Evolutionary conservation across 2,797 vertebrate genomes (phyloP).

Genomic region (Acanthornis magna): DNA sequence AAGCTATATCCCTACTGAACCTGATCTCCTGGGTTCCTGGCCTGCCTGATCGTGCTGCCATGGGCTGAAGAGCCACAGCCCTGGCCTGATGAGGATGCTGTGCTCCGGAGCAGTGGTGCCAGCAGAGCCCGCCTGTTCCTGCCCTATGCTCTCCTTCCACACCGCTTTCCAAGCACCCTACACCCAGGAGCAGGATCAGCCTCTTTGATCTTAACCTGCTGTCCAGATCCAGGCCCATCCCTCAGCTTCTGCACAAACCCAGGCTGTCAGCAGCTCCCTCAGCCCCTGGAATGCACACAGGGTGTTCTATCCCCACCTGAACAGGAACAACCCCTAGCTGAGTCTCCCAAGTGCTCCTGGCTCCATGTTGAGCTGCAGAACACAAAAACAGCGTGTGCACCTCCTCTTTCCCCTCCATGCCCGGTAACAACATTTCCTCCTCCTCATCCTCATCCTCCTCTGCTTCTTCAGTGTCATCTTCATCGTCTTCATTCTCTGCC

Average conservation of each 20-base stretch:
- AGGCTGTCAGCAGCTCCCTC: neutral
- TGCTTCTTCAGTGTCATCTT: conserved; percentile 82
- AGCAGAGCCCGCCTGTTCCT: neutral
- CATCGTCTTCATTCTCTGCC: conserved; percentile 78
- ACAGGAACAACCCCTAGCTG: neutral
- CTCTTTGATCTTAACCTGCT: neutral
- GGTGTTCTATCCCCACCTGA: neutral
- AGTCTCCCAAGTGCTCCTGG: neutral
- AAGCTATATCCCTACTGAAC: neutral
- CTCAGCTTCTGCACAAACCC: neutral
- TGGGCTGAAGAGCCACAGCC: neutral
- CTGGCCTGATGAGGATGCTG: neutral
- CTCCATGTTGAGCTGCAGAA: neutral
- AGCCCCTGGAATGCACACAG: neutral
- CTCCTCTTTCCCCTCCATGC: conserved; percentile 99
- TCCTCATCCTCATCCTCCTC: conserved; percentile 81
- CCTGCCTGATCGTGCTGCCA: neutral
- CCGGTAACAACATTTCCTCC: conserved; percentile 93
- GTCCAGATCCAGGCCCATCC: neutral
- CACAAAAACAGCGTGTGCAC: conserved; percentile 67
- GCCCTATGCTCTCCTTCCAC: neutral
- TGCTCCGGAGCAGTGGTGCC: neutral
- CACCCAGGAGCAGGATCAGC: neutral
- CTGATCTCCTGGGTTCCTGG: too few relatives aligned
- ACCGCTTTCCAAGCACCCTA: accelerated